Evolutionary conservation across 1,140 invertebrate genomes (phyloP).

Genomic region (Sitobion miscanthi): DNA sequence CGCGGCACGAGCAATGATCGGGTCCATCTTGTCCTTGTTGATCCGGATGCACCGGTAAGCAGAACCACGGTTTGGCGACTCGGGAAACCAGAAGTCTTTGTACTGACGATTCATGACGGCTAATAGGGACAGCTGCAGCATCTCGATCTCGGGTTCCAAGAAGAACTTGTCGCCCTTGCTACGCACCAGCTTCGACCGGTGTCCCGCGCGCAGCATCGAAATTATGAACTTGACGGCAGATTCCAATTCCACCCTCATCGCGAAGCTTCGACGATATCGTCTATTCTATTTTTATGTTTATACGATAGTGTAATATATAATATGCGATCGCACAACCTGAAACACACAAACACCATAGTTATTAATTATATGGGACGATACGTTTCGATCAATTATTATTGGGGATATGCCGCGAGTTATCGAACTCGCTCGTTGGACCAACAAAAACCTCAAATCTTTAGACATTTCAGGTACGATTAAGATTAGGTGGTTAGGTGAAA

Average conservation of each 20-base stretch:
- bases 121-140: slow-evolving; percentile 69
- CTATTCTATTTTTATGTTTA: neutral
- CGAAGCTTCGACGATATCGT: neutral
- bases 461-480: neutral
- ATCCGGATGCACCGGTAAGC: slow-evolving; percentile 94
- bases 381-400: neutral
- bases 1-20: slow-evolving; percentile 86
- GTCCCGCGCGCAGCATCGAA: slow-evolving; percentile 37
- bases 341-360: neutral
- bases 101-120: slow-evolving; percentile 95
- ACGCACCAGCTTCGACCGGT: neutral
- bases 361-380: neutral
- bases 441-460: neutral
- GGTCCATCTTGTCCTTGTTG: slow-evolving; percentile 76
- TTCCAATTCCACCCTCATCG: slow-evolving; percentile 34
- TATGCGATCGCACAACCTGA: neutral
- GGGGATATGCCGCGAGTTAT: too few relatives aligned
- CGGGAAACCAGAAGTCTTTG: slow-evolving; percentile 96
- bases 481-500: too few relatives aligned
- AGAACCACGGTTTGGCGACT: slow-evolving; percentile 92
- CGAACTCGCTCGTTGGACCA: too few relatives aligned
- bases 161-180: slow-evolving; percentile 28
- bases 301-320: neutral
- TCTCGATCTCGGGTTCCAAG: slow-evolving; percentile 33
- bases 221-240: slow-evolving; percentile 44